Base-by-base conservation (phyloP, 1,140 invertebrate species). In the Panagrolaimus sp. region DNA sequence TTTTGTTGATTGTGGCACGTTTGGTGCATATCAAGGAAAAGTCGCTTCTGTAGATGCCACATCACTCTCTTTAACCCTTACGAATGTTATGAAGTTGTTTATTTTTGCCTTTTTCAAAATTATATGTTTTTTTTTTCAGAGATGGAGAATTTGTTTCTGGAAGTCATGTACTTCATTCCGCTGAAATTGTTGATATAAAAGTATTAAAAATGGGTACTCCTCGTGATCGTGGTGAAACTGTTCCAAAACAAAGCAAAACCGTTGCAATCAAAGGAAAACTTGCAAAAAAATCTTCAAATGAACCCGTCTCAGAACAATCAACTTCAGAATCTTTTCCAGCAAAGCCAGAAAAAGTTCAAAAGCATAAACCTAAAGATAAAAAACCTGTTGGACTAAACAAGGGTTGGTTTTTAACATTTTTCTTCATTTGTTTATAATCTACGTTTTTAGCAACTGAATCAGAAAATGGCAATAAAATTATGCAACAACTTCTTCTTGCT, bases 1-100 rank as follows among this genome's bases (percentile, higher is more conserved):
- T 5, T 43, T 71, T 1, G 62, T 77, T 4, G 71, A 82, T 46
- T 80, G 72, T 44, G 74, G 72, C 1, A 71, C 70, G 32, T 69
- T 74, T 26, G 58, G 58, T 44, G 24, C 9, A 44, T 68, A 68
- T 45, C 47, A 58, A 58, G 67, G 67, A 58, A 28, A 28, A 17
- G 58, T 68, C 43, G 44, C n/a, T 26, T 12, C n/a, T 10, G 28
- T 68, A 17, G 46, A 68, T 45, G n/a, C 21, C 17, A 43, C 48
- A 58, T 7, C 24, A 8, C 67, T 48, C 26, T 43, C 52, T 24
- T 48, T 68, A 4, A 45, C 44, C 14, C 44, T 68, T 44, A 48
- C 21, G 32, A 58, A 68, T 26, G 44, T 46, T 12, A 7, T 68
- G 32, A 32, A 48, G 66, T 65, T 32, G 43, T 55, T 52, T 9